Base-by-base conservation (phyloP, 2,888 invertebrate species). In the Hybos culiciformis region DNA sequence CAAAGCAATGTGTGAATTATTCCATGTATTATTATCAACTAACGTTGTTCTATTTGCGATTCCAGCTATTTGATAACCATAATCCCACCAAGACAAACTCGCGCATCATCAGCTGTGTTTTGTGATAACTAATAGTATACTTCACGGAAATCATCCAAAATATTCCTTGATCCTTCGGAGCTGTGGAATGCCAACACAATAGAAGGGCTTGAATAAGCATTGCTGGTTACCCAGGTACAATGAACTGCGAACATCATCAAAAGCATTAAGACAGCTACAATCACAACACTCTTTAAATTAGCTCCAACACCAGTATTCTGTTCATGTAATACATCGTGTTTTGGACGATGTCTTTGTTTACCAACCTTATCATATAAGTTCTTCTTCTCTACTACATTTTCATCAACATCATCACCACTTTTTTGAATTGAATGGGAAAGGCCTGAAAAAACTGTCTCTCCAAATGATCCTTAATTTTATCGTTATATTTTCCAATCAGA, bases 11-110 rank as follows among this genome's bases (percentile, higher is more conserved):
- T 98, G 98, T 53, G 94, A 96, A 63, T 99, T 98, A 68, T 98
- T 98, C 98, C 98, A 98, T 0, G 98, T 98, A 65, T 98, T 98
- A 67, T 98, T 98, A 69, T 98, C 98, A 2, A 98, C 98, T 46
- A 99, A 70, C 0, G 97, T 98, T 5, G 98, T 99, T 47, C 96
- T 75, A 70, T 99, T 98, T 2, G 94, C 98, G 98, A 99, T 99
- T 40, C 98, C 98, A 1, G 98, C 97, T 67, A 99, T 98, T 72
- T 92, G 91, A 70, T 94, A 94, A 5, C 93, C 94, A 59, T 91
- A 90, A 70, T 93, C 94, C 94, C 93, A 98, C 98, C 98, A 99
- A 18, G 93, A 93, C 98, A 98, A 15, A 98, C 80, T 47, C 92
- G 75, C 0, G 97, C 92, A 62, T 97, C 87, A 55, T 90, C 93